phyloP scores from a whole-genome alignment of 2,888 invertebrate species.

The Dryobota labecula region DNA sequence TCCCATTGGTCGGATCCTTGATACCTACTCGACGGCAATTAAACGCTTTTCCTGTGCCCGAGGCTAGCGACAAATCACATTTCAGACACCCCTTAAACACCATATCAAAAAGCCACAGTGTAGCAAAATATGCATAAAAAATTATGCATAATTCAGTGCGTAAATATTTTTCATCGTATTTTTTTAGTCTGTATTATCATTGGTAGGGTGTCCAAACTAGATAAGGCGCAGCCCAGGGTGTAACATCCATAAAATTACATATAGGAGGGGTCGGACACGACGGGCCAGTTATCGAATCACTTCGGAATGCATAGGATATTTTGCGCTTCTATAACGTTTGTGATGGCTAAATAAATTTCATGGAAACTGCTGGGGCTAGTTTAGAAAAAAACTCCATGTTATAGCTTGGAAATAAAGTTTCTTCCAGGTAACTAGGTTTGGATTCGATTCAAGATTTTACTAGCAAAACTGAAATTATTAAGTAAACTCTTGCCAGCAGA shows the following conservation, averaged over 20 bases:
- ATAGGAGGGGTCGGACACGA: slow-evolving; percentile 69
- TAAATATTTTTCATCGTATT: background rate
- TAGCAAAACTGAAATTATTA: background rate
- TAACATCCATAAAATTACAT: slow-evolving; percentile 83
- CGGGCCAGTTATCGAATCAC: slow-evolving; percentile 83
- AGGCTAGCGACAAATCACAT: slow-evolving; percentile 85
- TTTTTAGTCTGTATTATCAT: slow-evolving; percentile 38
- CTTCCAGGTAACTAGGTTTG: background rate
- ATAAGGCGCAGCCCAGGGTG: slow-evolving; percentile 71
- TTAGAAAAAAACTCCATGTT: slow-evolving; percentile 3
- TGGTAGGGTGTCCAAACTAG: slow-evolving; percentile 74
- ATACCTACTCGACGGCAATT: slow-evolving; percentile 86
- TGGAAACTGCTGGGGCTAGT: slow-evolving; percentile 52
- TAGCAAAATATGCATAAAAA: slow-evolving; percentile 27
- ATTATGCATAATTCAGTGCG: slow-evolving; percentile 8
- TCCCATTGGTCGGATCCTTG: slow-evolving; percentile 85
- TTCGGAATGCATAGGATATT: slow-evolving; percentile 85
- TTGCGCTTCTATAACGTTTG: slow-evolving; percentile 73
- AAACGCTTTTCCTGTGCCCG: slow-evolving; percentile 83
- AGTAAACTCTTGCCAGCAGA: background rate
- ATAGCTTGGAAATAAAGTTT: background rate
- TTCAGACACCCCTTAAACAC: slow-evolving; percentile 72
- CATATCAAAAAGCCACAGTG: slow-evolving; percentile 40
- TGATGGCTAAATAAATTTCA: slow-evolving; percentile 73
- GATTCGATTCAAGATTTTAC: background rate